Percentiles rank a stretch among this genome's conserved stretches.
Evolutionary conservation across 2,888 invertebrate species (phyloP).

Genomic region (Cybosia mesomella): DNA sequence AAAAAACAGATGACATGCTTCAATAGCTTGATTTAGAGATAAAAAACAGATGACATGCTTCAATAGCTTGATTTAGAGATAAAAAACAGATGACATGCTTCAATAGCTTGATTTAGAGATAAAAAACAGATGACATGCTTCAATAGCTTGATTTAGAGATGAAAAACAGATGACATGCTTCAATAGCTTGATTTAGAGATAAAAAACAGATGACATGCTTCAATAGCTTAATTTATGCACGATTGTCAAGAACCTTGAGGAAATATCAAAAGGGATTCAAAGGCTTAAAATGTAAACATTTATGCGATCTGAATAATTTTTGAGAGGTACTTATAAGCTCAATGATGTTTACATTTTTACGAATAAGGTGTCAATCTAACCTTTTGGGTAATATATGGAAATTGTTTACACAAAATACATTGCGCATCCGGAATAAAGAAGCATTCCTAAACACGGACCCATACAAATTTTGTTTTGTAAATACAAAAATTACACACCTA

Average conservation of each 20-base stretch:
- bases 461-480: too few species aligned
- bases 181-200: slow-evolving; percentile 16
- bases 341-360: not conserved
- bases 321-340: not conserved
- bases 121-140: slow-evolving; percentile 11
- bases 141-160: slow-evolving; percentile 16
- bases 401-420: not conserved
- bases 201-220: slow-evolving; percentile 11
- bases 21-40: slow-evolving; percentile 16
- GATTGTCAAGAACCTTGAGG: slow-evolving; percentile 47
- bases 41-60: slow-evolving; percentile 11
- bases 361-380: not conserved
- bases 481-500: too few species aligned
- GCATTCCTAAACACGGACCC: too few species aligned
- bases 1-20: slow-evolving; percentile 11
- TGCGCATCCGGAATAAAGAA: not conserved
- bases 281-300: slow-evolving; percentile 43
- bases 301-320: slow-evolving; percentile 23
- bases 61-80: slow-evolving; percentile 16
- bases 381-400: not conserved
- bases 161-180: slow-evolving; percentile 10
- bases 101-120: slow-evolving; percentile 16
- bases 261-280: slow-evolving; percentile 51
- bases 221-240: slow-evolving; percentile 17
- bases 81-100: slow-evolving; percentile 11